Evolutionary conservation across 2,797 vertebrate species (phyloP).

Genomic region (Micromesistius poutassou): DNA sequence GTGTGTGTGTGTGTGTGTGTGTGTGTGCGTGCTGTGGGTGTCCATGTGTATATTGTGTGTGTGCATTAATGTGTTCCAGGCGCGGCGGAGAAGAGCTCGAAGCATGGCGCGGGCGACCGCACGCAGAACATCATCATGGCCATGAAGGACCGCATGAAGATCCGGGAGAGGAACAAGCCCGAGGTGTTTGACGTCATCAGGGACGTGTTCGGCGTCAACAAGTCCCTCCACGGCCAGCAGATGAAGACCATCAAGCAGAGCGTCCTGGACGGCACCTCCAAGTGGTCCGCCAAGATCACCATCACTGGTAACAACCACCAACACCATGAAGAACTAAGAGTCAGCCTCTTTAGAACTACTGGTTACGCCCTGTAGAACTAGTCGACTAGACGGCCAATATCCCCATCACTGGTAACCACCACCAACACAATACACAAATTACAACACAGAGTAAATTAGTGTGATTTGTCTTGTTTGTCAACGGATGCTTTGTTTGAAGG

Average conservation of each 20-base stretch:
- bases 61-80: constrained; percentile 62
- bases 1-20: background rate
- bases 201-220: constrained; percentile 88
- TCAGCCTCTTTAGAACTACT: background rate
- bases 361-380: background rate
- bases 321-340: background rate
- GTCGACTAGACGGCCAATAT: no score
- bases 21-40: no score
- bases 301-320: constrained; percentile 81
- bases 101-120: constrained; percentile 93
- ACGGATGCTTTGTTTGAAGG: no score
- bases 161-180: constrained; percentile 93
- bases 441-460: no score
- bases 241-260: constrained; percentile 99
- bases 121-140: constrained; percentile 99
- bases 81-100: constrained; percentile 93
- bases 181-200: constrained; percentile 96
- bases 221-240: constrained; percentile 87
- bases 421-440: no score
- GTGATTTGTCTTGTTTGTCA: no score
- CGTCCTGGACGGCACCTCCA: constrained; percentile 94
- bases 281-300: constrained; percentile 98
- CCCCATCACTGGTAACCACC: no score
- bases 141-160: constrained; percentile 99
- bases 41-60: background rate